Evolutionary conservation across 2,113 vertebrate species (phyloP), one percentile per base, ranked within the genome.

Genomic region (Pterocles orientalis): DNA sequence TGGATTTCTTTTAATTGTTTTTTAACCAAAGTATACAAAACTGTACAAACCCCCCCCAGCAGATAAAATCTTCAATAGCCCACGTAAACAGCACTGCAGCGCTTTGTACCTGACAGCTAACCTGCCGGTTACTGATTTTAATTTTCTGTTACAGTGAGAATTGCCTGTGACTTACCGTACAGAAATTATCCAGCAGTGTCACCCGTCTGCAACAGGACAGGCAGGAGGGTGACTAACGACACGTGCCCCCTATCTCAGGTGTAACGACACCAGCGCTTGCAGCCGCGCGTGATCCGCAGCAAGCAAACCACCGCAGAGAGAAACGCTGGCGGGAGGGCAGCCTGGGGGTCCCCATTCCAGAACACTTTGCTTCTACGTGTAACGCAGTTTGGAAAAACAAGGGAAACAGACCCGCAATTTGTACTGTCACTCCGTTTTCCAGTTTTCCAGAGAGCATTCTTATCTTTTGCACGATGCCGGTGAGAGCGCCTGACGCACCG

Each of bases 1-100:
- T 81, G 64, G 24, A 94, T 23, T 89, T 48, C 41, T 19, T 86
- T 86, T 36, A 54, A 33, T 19, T 43, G 33, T 51, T 41, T 41
- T 93, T 92, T 66, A 95, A 94, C 77, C 61, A 43, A 83, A 87
- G 91, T 86, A 68, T 1, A 65, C 41, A 61, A 90, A 90, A 50
- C 9, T 33, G 57, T n/a, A 58, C 26, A 28, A 78, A 1, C 0
- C 3, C 18, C 43, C 8, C n/a, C 18, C 26, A 39, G 51, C 60
- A 89, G 82, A 48, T 3, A 36, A 53, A 53, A 41, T 14, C 54
- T 51, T 64, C 71, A 85, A 58, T 3, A 69, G 26, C 58, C 76
- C 51, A 11, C 7, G 28, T 78, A 65, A 82, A 6, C 17, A 58
- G 17, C 36, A 64, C 15, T 23, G 58, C 73, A 70, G 41, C 58